Evolutionary conservation across 2,797 vertebrate species (phyloP), one percentile per base, ranked within the genome.

Genomic region (Sebastes taczanowskii): DNA sequence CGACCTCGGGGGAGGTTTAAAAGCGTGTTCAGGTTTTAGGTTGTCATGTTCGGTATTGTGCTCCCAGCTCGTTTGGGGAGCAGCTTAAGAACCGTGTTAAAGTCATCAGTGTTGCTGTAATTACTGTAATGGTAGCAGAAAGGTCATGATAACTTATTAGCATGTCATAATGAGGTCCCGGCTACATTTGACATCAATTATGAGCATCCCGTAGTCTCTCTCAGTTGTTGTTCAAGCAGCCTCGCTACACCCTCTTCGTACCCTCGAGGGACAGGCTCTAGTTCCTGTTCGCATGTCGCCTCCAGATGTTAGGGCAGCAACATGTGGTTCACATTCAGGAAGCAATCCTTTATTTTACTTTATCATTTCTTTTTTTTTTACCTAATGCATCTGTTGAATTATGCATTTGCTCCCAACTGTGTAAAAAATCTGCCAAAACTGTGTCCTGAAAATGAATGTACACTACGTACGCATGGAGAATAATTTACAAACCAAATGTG

Each of bases 121-220:
- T 93, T 91, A 83, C 84, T 90, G 77, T 83, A 87, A 85, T 65
- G 25, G 82, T 30, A 79, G 83, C 79, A 55, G 65, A 88, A 89
- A 90, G 92, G 94, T 91, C 86, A 71, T 23, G 11, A 62, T 92
- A 90, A 92, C 88, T 82, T 93, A 93, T 94, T 94, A 94, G 85
- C 84, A 74, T 89, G 90, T 91, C 93, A 82, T 92, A 92, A 92
- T 91, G 89, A 92, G 88, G 86, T 88, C 87, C 79, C 52, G 2
- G 79, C 75, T 81, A 86, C 74, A 53, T 90, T 91, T 91, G 87
- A 91, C 88, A 90, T 86, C 81, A 92, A 93, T 94, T 94, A 94
- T 61, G 55, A 89, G 77, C 71, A 72, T 86, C 86, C 84, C 52
- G 71, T 71, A 69, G 71, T 68, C 60, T 83, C 68, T 25, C 67